Conservation (phyloP, 2,888 invertebrate species). For the Patella pellucida region DNA sequence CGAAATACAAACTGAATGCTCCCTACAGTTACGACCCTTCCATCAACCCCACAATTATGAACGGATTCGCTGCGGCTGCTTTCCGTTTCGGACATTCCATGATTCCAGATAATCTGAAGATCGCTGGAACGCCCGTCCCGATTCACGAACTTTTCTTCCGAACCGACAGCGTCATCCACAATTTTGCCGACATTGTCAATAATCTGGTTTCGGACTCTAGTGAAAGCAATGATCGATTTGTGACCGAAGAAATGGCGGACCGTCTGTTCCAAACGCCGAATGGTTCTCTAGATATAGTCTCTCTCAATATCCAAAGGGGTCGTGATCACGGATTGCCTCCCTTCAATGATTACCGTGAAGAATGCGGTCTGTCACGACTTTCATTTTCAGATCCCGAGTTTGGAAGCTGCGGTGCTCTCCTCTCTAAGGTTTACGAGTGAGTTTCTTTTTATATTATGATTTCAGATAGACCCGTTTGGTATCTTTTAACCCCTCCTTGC, state of each 20-base stretch:
- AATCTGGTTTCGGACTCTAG: constrained; percentile 1
- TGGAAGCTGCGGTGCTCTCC: too few relatives aligned
- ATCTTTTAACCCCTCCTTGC: too few relatives aligned
- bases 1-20: background rate
- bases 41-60: background rate
- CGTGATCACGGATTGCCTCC: constrained; percentile 39
- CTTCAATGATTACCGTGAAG: constrained; percentile 26
- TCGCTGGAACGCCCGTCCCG: background rate
- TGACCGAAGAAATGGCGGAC: background rate
- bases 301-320: constrained; percentile 39
- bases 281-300: constrained; percentile 29
- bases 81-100: background rate
- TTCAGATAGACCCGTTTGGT: too few relatives aligned
- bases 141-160: background rate
- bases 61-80: background rate
- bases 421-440: too few relatives aligned
- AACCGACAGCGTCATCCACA: background rate
- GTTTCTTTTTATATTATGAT: too few relatives aligned
- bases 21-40: background rate
- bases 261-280: background rate
- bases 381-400: too few relatives aligned
- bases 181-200: constrained; percentile 7
- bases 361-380: background rate
- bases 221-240: constrained; percentile 8
- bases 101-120: background rate